phyloP scores from a whole-genome alignment of 1,140 invertebrate genomes.

The Leptinotarsa texana region DNA sequence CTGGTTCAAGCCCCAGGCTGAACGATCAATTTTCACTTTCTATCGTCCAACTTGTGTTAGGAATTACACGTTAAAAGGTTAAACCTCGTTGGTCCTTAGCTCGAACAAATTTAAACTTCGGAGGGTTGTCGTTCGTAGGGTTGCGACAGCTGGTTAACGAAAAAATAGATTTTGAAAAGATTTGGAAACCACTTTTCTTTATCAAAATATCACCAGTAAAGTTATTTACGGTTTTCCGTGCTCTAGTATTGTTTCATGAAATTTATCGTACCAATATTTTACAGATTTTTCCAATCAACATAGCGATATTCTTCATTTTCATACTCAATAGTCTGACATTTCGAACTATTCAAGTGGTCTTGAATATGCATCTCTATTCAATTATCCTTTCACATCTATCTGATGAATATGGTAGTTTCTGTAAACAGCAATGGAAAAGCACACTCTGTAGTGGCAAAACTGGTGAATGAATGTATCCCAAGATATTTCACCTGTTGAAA shows the following conservation, averaged over 20 bases:
- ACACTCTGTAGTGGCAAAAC: constrained; percentile 31
- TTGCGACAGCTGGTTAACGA: too few species aligned
- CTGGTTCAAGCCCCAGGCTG: too few species aligned
- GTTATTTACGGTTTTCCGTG: constrained; percentile 39
- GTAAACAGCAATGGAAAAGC: constrained; percentile 29
- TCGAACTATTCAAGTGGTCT: constrained; percentile 47
- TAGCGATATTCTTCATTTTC: constrained; percentile 37
- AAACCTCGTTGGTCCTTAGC: too few species aligned
- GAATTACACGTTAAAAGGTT: too few species aligned
- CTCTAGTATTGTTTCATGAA: constrained; percentile 31
- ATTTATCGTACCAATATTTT: constrained; percentile 18
- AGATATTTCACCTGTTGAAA: constrained; percentile 29
- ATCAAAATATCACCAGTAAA: constrained; percentile 49
- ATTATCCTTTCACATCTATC: constrained; percentile 55
- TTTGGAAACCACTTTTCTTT: constrained; percentile 33
- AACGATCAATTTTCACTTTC: too few species aligned
- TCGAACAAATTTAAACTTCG: too few species aligned
- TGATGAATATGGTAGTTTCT: constrained; percentile 45
- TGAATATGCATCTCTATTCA: constrained; percentile 53
- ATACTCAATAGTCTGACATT: constrained; percentile 36
- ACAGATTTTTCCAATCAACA: background rate
- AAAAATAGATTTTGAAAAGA: too few species aligned
- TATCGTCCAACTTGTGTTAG: too few species aligned
- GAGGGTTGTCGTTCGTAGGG: too few species aligned
- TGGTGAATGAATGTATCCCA: constrained; percentile 34